Percentiles rank a stretch among this genome's conserved stretches.
Evolutionary conservation across 92 coral and sea anemone genomes (phyloP).

Genomic region (Heteractis magnifica): DNA sequence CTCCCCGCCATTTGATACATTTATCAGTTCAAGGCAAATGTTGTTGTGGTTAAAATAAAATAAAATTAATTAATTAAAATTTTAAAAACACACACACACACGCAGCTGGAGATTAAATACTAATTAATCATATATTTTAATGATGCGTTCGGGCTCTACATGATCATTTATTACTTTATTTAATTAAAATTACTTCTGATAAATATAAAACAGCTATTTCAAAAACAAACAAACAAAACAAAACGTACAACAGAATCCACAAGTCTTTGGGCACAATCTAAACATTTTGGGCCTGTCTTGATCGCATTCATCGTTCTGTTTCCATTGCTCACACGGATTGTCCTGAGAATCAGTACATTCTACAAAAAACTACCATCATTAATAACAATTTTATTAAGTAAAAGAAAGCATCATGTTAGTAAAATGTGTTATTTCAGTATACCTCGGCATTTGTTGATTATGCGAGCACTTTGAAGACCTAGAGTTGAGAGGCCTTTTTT

Average conservation of each 20-base stretch:
- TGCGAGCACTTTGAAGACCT: constrained; percentile 25
- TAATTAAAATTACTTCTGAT: too few relatives aligned
- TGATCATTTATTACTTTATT: too few relatives aligned
- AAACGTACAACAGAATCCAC: constrained; percentile 38
- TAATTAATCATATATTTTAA: too few relatives aligned
- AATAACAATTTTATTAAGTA: background rate
- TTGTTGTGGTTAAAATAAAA: too few relatives aligned
- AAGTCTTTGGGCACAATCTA: constrained; percentile 21
- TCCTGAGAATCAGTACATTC: constrained; percentile 28
- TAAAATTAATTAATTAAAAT: too few relatives aligned
- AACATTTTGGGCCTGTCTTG: constrained; percentile 33
- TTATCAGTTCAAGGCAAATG: too few relatives aligned
- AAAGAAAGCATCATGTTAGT: background rate
- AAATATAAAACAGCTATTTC: background rate
- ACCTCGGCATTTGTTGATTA: constrained; percentile 36
- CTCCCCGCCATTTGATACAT: too few relatives aligned
- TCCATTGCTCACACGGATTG: constrained; percentile 22
- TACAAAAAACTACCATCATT: background rate
- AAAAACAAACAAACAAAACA: background rate
- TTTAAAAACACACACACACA: too few relatives aligned
- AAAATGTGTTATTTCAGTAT: background rate
- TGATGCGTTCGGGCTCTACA: too few relatives aligned
- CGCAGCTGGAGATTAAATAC: too few relatives aligned
- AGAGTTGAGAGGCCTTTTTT: constrained; percentile 28
- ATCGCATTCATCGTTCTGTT: constrained; percentile 16